Evolutionary conservation across 2,113 vertebrate species (phyloP).

Genomic region (Perccottus glenii): DNA sequence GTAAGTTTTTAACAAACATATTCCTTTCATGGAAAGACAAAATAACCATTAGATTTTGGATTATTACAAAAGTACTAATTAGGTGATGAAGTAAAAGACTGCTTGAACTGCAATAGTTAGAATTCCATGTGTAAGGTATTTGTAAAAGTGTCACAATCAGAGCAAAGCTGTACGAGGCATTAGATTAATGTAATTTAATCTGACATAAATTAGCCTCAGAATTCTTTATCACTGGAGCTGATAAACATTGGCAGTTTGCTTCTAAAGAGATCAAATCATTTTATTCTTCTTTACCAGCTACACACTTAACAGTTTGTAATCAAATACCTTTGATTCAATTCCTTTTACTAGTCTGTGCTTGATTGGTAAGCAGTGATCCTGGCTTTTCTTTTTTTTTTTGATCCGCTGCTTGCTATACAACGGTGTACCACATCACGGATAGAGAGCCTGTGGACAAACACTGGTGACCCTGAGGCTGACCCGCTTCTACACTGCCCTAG

Average conservation of each 20-base stretch:
- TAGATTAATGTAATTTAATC: slow-evolving; percentile 19
- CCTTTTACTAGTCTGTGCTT: background rate
- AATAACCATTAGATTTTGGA: too few species aligned
- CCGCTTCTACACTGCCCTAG: slow-evolving; percentile 32
- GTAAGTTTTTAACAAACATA: too few species aligned
- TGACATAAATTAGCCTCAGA: slow-evolving; percentile 13
- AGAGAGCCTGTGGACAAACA: slow-evolving; percentile 42
- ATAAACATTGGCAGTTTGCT: slow-evolving; percentile 10
- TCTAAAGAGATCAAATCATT: slow-evolving; percentile 5
- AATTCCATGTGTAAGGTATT: background rate
- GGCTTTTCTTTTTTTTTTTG: background rate
- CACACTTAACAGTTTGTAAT: background rate
- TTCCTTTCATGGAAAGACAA: too few species aligned
- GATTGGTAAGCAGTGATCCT: slow-evolving; percentile 3
- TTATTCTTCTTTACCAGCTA: background rate
- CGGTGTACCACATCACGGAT: background rate
- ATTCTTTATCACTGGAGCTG: slow-evolving; percentile 23
- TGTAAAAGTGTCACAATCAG: background rate
- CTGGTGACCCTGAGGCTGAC: slow-evolving; percentile 41
- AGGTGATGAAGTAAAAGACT: too few species aligned
- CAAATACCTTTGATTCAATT: slow-evolving; percentile 4
- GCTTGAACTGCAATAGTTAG: too few species aligned
- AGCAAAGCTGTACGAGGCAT: background rate
- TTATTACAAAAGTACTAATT: too few species aligned
- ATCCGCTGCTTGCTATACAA: background rate